Percentiles rank a stretch among this genome's conserved stretches.
Conservation (phyloP, 37 sponge, comb jelly and placozoan species). For the Tethya wilhelma region DNA sequence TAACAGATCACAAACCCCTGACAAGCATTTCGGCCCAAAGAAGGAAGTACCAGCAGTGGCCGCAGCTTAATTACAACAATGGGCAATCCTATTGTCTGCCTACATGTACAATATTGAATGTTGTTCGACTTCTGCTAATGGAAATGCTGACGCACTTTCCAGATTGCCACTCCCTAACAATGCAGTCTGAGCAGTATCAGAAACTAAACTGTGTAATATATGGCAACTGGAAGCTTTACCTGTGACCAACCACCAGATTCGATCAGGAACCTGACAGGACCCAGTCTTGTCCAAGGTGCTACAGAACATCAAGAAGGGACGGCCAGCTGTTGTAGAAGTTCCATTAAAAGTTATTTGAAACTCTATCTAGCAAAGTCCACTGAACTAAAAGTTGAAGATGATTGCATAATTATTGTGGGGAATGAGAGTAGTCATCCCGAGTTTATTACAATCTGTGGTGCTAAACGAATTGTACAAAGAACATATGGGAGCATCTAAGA, state of each 20-base stretch:
- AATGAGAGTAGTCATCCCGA: conserved; percentile 46
- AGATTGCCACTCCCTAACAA: conserved; percentile 13
- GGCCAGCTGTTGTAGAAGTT: conserved; percentile 5
- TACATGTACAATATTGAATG: conserved; percentile 52
- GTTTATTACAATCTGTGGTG: not conserved
- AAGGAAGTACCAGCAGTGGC: conserved; percentile 45
- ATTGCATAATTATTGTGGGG: conserved; percentile 62
- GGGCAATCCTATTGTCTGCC: conserved; percentile 48
- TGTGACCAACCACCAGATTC: not conserved
- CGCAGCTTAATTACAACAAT: conserved; percentile 46
- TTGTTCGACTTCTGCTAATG: conserved; percentile 23
- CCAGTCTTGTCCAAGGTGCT: conserved; percentile 51
- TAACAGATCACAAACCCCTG: conserved; percentile 63
- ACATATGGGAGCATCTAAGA: conserved; percentile 32
- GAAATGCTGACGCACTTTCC: conserved; percentile 66
- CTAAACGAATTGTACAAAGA: conserved; percentile 38
- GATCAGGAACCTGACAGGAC: conserved; percentile 11
- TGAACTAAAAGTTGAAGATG: conserved; percentile 39
- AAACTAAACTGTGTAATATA: not conserved
- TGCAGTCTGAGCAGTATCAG: not conserved
- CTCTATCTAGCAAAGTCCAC: not conserved
- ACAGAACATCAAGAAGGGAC: conserved; percentile 28
- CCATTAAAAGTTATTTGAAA: no score
- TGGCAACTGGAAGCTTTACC: conserved; percentile 12
- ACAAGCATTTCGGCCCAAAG: conserved; percentile 40